Base-by-base conservation (phyloP, 2,888 invertebrate species). In the Poecilus cupreus region DNA sequence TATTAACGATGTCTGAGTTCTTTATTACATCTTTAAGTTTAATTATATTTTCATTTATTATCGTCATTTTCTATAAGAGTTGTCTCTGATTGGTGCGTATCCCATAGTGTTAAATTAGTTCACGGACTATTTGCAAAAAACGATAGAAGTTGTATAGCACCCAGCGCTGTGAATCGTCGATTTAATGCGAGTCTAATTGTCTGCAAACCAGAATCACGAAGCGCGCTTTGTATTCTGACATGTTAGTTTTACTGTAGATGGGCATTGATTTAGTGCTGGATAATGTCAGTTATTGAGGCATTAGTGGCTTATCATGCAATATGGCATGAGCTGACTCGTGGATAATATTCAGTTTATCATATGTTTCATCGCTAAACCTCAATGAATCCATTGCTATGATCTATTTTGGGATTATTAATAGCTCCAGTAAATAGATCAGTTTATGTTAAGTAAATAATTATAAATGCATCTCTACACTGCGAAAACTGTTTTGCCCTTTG, bases 281-380 rank as follows among this genome's bases (percentile, higher is more conserved):
- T 60, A 60, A 60, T 13, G 60, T 60, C 60, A 60, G 60, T 60
- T 24, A 60, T 60, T 60, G 60, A 60, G 26, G 60, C 60, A 60
- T 60, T 60, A 60, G 60, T 26, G 24, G 24, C 24, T 60, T 60
- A 60, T 60, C 60, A 26, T 26, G 60, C 60, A 60, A 60, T 60
- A 26, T 60, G 60, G 24, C 60, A 60, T 54, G 60, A 60, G 60
- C 26, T 60, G 60, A 60, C 26, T 60, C 60, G 24, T 11, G 57
- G 60, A 60, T 60, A 60, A 60, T 60, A 60, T 60, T 60, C 60
- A 60, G 60, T 60, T 60, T 60, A 60, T 60, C 60, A 60, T 54
- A 54, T 54, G 54, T 54, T 54, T 54, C 54, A 54, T 54, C 54
- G 54, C 20, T 32, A 20, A 11, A 6, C 18, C 20, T 20, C 54